These are phyloP conservation scores for Chascanopsetta lugubris DNA, from an alignment of 2,113 vertebrate species.

Conservation along the genomic window DNA sequence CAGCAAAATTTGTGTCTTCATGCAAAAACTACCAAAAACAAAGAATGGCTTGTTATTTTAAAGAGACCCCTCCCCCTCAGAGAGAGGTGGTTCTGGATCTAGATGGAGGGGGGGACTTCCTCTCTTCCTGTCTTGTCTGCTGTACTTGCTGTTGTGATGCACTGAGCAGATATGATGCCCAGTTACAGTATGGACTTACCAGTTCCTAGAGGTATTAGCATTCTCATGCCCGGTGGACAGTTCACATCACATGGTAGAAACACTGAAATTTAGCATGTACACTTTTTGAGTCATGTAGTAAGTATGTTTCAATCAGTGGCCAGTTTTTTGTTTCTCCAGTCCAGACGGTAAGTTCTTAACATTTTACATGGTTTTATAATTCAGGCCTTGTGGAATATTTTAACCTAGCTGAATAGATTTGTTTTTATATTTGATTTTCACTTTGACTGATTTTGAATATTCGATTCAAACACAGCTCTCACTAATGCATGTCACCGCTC, in stretches of 20 bases:
- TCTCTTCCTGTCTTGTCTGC: slow-evolving; percentile 85
- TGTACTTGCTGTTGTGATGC: slow-evolving; percentile 84
- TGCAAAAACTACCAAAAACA: slow-evolving; percentile 80
- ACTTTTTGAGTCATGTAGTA: slow-evolving; percentile 65
- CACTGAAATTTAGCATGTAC: slow-evolving; percentile 37
- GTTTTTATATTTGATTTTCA: slow-evolving; percentile 2
- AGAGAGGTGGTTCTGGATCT: slow-evolving; percentile 68
- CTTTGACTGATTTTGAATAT: not conserved
- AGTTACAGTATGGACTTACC: slow-evolving; percentile 89
- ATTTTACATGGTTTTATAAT: slow-evolving; percentile 22
- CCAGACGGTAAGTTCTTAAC: slow-evolving; percentile 76
- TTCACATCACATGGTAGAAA: slow-evolving; percentile 37
- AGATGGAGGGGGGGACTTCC: slow-evolving; percentile 69
- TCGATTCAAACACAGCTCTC: not conserved
- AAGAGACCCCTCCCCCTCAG: no score
- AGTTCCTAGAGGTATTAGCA: slow-evolving; percentile 86
- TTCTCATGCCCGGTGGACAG: slow-evolving; percentile 73
- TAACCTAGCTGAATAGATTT: not conserved
- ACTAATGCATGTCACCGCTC: not conserved
- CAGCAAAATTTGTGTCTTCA: slow-evolving; percentile 69
- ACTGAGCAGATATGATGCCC: slow-evolving; percentile 83
- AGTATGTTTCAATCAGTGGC: slow-evolving; percentile 69
- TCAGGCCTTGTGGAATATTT: not conserved
- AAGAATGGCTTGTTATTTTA: slow-evolving; percentile 49
- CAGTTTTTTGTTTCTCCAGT: slow-evolving; percentile 67